phyloP scores from a whole-genome alignment of 1,140 invertebrate genomes.

The Pissodes strobi region DNA sequence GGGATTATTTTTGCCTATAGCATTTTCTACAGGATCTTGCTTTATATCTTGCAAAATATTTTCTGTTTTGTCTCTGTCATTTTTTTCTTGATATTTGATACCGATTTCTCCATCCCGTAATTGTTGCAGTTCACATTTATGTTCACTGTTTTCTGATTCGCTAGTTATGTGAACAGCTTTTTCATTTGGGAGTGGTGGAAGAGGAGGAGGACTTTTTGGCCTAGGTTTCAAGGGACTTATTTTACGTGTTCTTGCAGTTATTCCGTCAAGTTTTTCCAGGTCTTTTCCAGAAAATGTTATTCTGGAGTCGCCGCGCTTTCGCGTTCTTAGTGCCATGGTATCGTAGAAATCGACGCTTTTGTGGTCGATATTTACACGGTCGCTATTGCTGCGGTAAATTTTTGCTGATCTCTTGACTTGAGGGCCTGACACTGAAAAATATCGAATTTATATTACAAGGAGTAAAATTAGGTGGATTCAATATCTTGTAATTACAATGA shows the following conservation, averaged over 20 bases:
- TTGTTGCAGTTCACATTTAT: too few species aligned
- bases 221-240: slow-evolving; percentile 40
- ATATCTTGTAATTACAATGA: too few species aligned
- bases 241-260: slow-evolving; percentile 53
- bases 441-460: too few species aligned
- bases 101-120: too few species aligned
- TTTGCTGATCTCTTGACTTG: slow-evolving; percentile 46
- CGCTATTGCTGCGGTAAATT: slow-evolving; percentile 60
- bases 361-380: slow-evolving; percentile 53
- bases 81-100: neutral
- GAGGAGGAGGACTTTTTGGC: slow-evolving; percentile 56
- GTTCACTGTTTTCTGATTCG: too few species aligned
- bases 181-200: slow-evolving; percentile 13
- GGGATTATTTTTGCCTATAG: too few species aligned
- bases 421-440: slow-evolving; percentile 1
- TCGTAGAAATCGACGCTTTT: slow-evolving; percentile 64
- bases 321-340: slow-evolving; percentile 77
- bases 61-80: slow-evolving; percentile 2
- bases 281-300: slow-evolving; percentile 46
- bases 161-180: too few species aligned
- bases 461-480: too few species aligned
- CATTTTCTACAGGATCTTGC: too few species aligned
- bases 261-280: slow-evolving; percentile 59
- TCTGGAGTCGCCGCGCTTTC: slow-evolving; percentile 63
- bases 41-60: neutral